Conservation (phyloP, 2,113 vertebrate species). For the Nerophis lumbriciformis region DNA sequence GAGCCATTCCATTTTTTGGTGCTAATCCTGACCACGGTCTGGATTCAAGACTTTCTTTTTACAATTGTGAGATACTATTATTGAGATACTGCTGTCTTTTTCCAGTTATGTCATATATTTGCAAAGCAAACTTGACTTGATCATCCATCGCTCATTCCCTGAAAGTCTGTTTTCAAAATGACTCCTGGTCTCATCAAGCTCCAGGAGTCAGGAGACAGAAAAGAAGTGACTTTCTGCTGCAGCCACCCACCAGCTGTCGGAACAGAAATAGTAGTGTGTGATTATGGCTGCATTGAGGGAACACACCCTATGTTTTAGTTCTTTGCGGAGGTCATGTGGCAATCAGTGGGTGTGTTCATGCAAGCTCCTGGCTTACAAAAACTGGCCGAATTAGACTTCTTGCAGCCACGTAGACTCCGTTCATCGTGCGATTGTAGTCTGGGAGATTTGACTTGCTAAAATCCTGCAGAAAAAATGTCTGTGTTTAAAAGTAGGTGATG, state of each 20-base stretch:
- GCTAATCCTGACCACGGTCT: too few relatives aligned
- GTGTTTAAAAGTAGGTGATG: conserved; percentile 42
- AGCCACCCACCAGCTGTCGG: conserved; percentile 72
- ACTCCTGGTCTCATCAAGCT: conserved; percentile 45
- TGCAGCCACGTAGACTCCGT: conserved; percentile 45
- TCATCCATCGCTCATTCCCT: conserved; percentile 26
- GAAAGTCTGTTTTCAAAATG: conserved; percentile 33
- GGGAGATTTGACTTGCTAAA: conserved; percentile 49
- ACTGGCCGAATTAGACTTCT: conserved; percentile 69
- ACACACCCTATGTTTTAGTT: conserved; percentile 77
- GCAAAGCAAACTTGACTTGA: conserved; percentile 15
- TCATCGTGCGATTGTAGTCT: conserved; percentile 24
- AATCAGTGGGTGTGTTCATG: conserved; percentile 67
- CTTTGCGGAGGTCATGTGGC: conserved; percentile 70
- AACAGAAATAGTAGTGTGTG: conserved; percentile 74
- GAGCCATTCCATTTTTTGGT: too few relatives aligned
- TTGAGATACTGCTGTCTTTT: too few relatives aligned
- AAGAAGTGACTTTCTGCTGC: conserved; percentile 57
- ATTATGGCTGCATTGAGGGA: conserved; percentile 70
- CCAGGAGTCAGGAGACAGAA: conserved; percentile 60
- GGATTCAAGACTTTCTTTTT: too few relatives aligned
- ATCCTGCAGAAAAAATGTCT: conserved; percentile 14
- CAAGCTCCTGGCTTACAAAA: conserved; percentile 59
- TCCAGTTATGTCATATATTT: too few relatives aligned
- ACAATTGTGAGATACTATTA: too few relatives aligned